A percentile compares a stretch with the other conserved stretches of the same genome.
Conservation (phyloP, 1,140 invertebrate genomes). For the Apis laboriosa region DNA sequence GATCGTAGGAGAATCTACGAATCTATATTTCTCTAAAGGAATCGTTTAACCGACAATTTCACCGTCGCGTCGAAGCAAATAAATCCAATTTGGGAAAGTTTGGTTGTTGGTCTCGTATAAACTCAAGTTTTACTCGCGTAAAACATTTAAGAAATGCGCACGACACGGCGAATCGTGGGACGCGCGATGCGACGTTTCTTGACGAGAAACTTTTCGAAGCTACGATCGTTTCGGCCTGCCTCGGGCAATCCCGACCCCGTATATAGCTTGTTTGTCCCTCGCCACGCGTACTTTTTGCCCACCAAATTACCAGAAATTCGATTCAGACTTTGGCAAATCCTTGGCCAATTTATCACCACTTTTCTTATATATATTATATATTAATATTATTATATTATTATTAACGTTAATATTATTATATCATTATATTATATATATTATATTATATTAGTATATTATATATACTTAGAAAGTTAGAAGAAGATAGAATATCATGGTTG, state of each 20-base stretch:
- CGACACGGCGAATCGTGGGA: slow-evolving; percentile 7
- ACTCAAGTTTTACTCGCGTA: slow-evolving; percentile 42
- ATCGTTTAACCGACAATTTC: slow-evolving; percentile 54
- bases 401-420: too few relatives aligned
- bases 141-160: slow-evolving; percentile 51
- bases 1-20: too few relatives aligned
- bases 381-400: too few relatives aligned
- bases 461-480: not conserved
- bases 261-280: slow-evolving; percentile 26
- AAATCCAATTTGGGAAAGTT: slow-evolving; percentile 55
- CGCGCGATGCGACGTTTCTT: slow-evolving; percentile 18
- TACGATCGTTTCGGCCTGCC: slow-evolving; percentile 33
- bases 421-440: too few relatives aligned
- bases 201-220: slow-evolving; percentile 54
- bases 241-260: slow-evolving; percentile 36
- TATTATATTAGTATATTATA: too few relatives aligned
- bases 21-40: not conserved
- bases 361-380: too few relatives aligned
- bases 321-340: slow-evolving; percentile 19
- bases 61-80: slow-evolving; percentile 35
- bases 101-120: not conserved
- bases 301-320: slow-evolving; percentile 45
- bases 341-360: not conserved
- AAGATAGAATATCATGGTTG: not conserved
- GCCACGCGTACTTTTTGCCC: slow-evolving; percentile 6